Evolutionary conservation across 2,113 vertebrate genomes (phyloP), one percentile per base, ranked within the genome.

Genomic region (Lamprotornis superbus): DNA sequence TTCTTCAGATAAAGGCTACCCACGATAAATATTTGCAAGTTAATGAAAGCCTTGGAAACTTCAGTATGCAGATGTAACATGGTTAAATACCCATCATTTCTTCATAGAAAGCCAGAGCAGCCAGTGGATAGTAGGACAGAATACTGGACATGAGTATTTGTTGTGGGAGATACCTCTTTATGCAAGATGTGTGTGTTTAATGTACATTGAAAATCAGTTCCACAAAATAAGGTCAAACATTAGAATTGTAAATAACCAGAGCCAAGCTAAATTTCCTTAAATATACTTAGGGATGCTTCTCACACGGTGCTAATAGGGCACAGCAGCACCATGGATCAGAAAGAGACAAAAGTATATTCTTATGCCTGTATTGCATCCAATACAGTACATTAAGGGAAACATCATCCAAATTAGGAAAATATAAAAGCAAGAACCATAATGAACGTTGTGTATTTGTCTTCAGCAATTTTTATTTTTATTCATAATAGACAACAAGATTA

Each of bases 1-100:
- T 68, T 91, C 82, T 94, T 90, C 68, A 94, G 91, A 96, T 96
- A 93, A 96, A 97, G 68, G 10, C 53, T 87, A 78, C 92, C 64
- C 90, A 96, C 53, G 67, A 97, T 95, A 96, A 97, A 95, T 81
- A 97, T 94, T 96, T 96, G 79, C 80, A 93, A 95, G 76, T 89
- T 94, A 93, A 91, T 93, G 85, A 97, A 97, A 96, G 33, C 59
- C 87, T 91, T 92, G 60, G 81, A 83, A 94, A 71, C 93, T 81
- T 69, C 35, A 89, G 40, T 33, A 92, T 87, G 82, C 60, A 90
- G 84, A 59, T 63, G 53, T 83, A 80, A 60, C 46, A 56, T 3
- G 52, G 56, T 78, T 70, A 85, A 93, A 93, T 57, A 90, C 49
- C 28, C 71, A 78, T 37, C 18, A 71, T 35, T 94, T 94, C 89